Evolutionary conservation across 2,113 vertebrate species (phyloP), one percentile per base, ranked within the genome.

Genomic region (Megaleporinus macrocephalus): DNA sequence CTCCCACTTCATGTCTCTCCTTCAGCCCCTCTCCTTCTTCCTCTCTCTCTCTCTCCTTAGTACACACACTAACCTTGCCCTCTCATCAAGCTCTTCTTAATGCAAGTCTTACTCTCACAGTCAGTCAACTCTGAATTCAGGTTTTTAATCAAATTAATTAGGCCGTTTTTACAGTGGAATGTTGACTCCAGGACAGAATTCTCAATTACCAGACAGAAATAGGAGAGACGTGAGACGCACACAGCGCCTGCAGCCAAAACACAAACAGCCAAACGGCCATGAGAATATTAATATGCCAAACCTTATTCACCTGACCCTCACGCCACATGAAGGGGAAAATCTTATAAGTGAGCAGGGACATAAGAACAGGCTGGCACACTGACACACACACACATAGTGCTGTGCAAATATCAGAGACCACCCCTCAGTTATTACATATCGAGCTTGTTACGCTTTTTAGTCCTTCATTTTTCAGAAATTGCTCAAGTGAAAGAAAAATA

Each of bases 91-190:
- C n/a, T 61, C n/a, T 24, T 61, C 57, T 61, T 61, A 61, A 61
- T 61, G 57, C 57, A 11, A 33, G 79, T 78, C 83, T 18, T 85
- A 87, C 87, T 87, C 73, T 0, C 76, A 76, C 29, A 84, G 44
- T 49, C 55, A 71, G 83, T 75, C 62, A 75, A 47, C 86, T 83
- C 73, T 81, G 83, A 89, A 90, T 83, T 78, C 76, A 69, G 53
- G 85, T 88, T 88, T 81, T 84, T 89, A 88, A 89, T 91, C 89
- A 88, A 88, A 91, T 89, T 86, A 91, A 89, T 87, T 89, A 84
- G 87, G 87, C 89, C 61, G 87, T 87, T 89, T 90, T 91, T 85
- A 85, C 68, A 83, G 73, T 81, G 87, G 81, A 86, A 85, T 88
- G 63, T 85, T 59, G 73, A 78, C 26, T 47, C 24, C 78, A 49